Percentiles rank a stretch among this genome's conserved stretches.
Evolutionary conservation across 2,888 invertebrate species (phyloP).

Genomic region (Dicyrtomina minuta): DNA sequence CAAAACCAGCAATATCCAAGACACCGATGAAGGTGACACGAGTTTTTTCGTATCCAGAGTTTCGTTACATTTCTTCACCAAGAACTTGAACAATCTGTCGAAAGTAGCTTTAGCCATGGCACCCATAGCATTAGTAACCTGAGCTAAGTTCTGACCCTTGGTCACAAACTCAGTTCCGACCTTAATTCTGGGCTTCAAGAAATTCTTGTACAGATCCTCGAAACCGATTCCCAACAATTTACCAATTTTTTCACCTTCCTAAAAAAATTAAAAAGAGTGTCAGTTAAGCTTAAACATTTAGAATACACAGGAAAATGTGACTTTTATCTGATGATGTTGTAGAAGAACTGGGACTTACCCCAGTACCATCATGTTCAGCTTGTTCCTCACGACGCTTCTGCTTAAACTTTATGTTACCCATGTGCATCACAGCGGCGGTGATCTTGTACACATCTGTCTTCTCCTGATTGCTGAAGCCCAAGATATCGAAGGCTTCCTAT

Average conservation of each 20-base stretch:
- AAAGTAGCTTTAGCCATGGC: constrained; percentile 96
- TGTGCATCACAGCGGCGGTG: too few relatives aligned
- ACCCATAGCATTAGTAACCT: constrained; percentile 81
- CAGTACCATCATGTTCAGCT: constrained; percentile 93
- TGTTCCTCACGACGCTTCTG: constrained; percentile 99
- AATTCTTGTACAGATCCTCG: too few relatives aligned
- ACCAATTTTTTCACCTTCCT: constrained; percentile 92
- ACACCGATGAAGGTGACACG: too few relatives aligned
- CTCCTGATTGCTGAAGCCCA: constrained; percentile 40
- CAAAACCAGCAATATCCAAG: too few relatives aligned
- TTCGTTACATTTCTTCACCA: constrained; percentile 99
- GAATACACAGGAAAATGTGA: not conserved
- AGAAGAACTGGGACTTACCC: constrained; percentile 60
- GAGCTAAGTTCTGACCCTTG: constrained; percentile 93
- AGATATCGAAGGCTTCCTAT: constrained; percentile 48
- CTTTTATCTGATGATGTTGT: not conserved
- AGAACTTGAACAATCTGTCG: constrained; percentile 96
- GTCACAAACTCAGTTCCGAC: too few relatives aligned
- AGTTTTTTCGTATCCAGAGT: constrained; percentile 98
- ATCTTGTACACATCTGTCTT: constrained; percentile 43
- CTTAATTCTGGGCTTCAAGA: too few relatives aligned
- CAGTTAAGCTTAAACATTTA: too few relatives aligned
- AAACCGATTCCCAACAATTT: constrained; percentile 87
- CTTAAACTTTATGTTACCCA: too few relatives aligned
- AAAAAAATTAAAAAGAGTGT: constrained; percentile 54